phyloP scores from a whole-genome alignment of 2,888 invertebrate genomes.

The Myopa tessellatipennis region DNA sequence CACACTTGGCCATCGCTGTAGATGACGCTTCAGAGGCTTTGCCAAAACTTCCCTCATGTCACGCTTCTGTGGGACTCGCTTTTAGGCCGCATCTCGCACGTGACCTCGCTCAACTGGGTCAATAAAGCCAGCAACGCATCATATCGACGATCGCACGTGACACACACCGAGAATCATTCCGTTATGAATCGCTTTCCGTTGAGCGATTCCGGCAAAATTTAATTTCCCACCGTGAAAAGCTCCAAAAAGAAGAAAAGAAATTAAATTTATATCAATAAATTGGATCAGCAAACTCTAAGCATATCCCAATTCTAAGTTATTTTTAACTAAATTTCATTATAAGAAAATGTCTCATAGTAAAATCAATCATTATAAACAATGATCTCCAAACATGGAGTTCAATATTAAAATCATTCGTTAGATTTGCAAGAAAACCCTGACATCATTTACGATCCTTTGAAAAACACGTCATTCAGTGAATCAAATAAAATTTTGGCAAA shows the following conservation, averaged over 20 bases:
- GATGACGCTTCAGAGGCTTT: neutral
- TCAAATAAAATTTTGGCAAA: no score
- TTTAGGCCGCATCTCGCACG: conserved; percentile 21
- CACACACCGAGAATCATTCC: neutral
- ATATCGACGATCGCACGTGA: neutral
- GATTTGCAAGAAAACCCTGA: no score
- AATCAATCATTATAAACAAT: no score
- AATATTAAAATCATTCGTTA: no score
- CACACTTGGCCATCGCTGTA: no score
- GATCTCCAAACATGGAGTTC: no score
- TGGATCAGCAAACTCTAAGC: no score
- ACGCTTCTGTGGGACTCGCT: conserved; percentile 4
- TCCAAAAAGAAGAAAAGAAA: neutral
- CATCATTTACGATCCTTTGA: no score
- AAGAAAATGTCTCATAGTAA: no score
- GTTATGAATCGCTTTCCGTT: neutral
- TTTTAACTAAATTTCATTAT: no score
- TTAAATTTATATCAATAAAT: neutral
- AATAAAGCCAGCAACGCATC: neutral
- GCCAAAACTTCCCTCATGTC: neutral
- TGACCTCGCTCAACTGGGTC: conserved; percentile 31
- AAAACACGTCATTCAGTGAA: no score
- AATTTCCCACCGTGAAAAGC: neutral
- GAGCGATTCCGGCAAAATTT: neutral
- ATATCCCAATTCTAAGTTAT: no score